A percentile compares a stretch with the other conserved stretches of the same genome.
These are phyloP conservation scores for Lindbergichthys nudifrons DNA, from an alignment of 2,797 vertebrate species.

Conservation along the genomic window DNA sequence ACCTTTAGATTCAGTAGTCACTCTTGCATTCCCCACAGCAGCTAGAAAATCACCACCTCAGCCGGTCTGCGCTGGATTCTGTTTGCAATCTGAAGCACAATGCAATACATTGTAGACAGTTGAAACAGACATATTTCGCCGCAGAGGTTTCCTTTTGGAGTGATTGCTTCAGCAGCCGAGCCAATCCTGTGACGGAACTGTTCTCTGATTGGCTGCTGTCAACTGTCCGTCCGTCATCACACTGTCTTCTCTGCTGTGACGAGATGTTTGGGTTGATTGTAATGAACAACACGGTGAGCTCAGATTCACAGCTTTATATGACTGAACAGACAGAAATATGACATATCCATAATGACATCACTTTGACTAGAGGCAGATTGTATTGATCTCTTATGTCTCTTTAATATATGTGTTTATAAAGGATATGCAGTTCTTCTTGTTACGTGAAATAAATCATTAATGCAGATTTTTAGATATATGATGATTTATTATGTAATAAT, in stretches of 20 bases:
- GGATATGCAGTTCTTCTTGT: neutral
- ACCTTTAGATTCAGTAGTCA: neutral
- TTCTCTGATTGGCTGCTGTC: neutral
- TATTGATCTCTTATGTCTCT: neutral
- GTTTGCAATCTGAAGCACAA: neutral
- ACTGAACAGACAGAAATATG: conserved; percentile 2
- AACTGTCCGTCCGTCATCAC: neutral
- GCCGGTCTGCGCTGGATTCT: neutral
- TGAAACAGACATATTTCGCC: neutral
- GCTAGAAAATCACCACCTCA: neutral
- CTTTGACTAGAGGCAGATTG: neutral
- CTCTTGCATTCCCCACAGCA: neutral
- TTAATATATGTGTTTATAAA: neutral
- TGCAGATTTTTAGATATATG: neutral
- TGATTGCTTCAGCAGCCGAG: neutral
- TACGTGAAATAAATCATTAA: neutral
- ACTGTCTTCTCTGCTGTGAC: conserved; percentile 1
- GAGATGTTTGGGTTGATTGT: conserved; percentile 3
- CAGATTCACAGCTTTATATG: neutral
- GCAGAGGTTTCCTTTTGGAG: conserved; percentile 3
- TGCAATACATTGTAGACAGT: conserved; percentile 4
- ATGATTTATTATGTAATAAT: neutral
- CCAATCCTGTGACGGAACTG: neutral
- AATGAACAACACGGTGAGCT: conserved; percentile 1
- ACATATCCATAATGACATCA: neutral